Conservation (phyloP, 1,140 invertebrate genomes). For the Doryteuthis pealeii region DNA sequence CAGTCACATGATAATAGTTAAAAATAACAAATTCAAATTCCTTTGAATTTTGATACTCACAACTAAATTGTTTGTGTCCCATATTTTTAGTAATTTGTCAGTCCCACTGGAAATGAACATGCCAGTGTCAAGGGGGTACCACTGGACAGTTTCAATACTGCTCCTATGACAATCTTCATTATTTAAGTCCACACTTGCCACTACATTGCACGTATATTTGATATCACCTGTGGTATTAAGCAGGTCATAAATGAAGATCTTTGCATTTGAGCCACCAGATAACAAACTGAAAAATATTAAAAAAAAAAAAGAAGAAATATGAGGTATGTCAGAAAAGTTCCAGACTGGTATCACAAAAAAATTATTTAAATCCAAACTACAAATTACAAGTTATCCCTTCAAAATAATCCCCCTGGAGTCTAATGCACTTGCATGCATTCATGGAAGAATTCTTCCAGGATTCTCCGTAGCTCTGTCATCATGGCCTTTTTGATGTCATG, state of each 20-base stretch:
- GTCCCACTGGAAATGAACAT: conserved; percentile 63
- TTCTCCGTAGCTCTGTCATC: too few species aligned
- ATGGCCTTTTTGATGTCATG: too few species aligned
- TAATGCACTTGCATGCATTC: too few species aligned
- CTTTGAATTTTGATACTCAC: conserved; percentile 29
- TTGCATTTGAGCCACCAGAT: conserved; percentile 60
- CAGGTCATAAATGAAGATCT: conserved; percentile 60
- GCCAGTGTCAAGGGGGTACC: conserved; percentile 65
- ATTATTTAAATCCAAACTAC: too few species aligned
- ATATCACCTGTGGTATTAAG: conserved; percentile 50
- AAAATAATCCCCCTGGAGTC: too few species aligned
- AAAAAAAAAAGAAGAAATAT: too few species aligned
- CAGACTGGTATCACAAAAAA: too few species aligned
- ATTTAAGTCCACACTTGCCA: conserved; percentile 49
- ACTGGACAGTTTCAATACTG: conserved; percentile 63
- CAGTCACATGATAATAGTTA: too few species aligned
- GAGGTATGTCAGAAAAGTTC: too few species aligned
- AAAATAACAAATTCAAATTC: background rate
- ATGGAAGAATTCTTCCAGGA: too few species aligned
- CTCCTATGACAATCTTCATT: conserved; percentile 54
- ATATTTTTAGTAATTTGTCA: conserved; percentile 63
- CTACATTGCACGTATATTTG: conserved; percentile 50
- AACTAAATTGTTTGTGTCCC: conserved; percentile 63
- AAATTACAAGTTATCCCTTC: too few species aligned
- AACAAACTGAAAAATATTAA: conserved; percentile 54